A percentile compares a stretch with the other conserved stretches of the same genome.
These are phyloP conservation scores for Etheostoma spectabile DNA, from an alignment of 2,113 vertebrate species.

Conservation along the genomic window DNA sequence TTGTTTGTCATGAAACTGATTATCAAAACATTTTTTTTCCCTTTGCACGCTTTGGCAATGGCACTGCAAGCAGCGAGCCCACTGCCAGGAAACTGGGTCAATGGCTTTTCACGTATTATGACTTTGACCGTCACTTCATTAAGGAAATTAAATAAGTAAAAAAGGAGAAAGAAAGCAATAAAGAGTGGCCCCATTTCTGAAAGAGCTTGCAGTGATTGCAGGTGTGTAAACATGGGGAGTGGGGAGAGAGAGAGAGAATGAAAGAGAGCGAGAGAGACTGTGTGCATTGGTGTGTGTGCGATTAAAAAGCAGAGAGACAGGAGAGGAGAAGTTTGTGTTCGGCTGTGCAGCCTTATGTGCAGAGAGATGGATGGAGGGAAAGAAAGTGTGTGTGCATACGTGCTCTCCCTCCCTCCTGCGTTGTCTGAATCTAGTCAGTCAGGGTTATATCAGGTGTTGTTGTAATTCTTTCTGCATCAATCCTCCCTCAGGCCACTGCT, in stretches of 20 bases:
- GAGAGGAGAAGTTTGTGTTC: constrained; percentile 21
- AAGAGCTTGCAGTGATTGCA: constrained; percentile 46
- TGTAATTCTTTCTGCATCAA: constrained; percentile 45
- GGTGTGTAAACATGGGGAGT: constrained; percentile 35
- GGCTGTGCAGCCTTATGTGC: constrained; percentile 21
- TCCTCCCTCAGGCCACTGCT: constrained; percentile 29
- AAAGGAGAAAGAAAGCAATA: constrained; percentile 40
- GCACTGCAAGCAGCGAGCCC: constrained; percentile 4
- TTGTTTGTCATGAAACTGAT: constrained; percentile 42
- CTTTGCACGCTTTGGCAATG: constrained; percentile 5
- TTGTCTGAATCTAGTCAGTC: constrained; percentile 17
- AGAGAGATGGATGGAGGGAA: constrained; percentile 5
- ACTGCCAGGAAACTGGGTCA: constrained; percentile 60
- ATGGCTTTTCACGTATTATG: constrained; percentile 43
- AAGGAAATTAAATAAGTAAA: constrained; percentile 38
- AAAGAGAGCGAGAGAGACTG: constrained; percentile 20
- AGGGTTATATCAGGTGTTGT: constrained; percentile 52
- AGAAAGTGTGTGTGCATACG: neutral
- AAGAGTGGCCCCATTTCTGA: constrained; percentile 60
- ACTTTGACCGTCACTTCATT: constrained; percentile 53
- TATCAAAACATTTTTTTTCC: constrained; percentile 23
- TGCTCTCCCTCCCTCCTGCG: neutral
- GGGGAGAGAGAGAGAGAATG: neutral
- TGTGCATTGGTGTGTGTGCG: constrained; percentile 35
- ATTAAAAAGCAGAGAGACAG: constrained; percentile 10